Percentiles rank a stretch among this genome's conserved stretches.
Evolutionary conservation across 30 jellyfish, hydroid and myxozoan species (phyloP).

Genomic region (Chrysaora quinquecirrha): DNA sequence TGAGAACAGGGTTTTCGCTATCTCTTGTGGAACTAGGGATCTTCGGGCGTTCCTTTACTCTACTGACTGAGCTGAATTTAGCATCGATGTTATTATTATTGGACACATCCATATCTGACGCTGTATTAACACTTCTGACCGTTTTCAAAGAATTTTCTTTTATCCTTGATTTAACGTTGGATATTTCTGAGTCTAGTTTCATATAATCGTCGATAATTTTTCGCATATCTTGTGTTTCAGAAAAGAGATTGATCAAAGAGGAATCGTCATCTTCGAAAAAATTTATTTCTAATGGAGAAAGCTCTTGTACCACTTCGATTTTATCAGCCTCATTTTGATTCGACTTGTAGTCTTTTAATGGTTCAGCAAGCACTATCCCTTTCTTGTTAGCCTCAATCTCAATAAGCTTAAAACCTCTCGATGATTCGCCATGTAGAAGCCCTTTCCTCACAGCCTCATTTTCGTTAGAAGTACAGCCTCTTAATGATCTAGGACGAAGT

Average conservation of each 20-base stretch:
- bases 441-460: too few relatives aligned
- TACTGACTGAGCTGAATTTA: neutral
- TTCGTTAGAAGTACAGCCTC: too few relatives aligned
- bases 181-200: slow-evolving; percentile 25
- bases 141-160: neutral
- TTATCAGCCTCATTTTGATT: too few relatives aligned
- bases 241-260: neutral
- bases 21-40: neutral
- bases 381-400: too few relatives aligned
- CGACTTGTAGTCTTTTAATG: too few relatives aligned
- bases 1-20: neutral
- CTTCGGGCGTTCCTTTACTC: neutral
- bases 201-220: slow-evolving; percentile 3
- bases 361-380: too few relatives aligned
- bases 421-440: too few relatives aligned
- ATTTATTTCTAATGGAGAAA: neutral
- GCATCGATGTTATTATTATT: neutral
- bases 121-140: too few relatives aligned
- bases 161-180: slow-evolving; percentile 23
- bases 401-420: too few relatives aligned
- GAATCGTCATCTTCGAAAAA: slow-evolving; percentile 6
- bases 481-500: too few relatives aligned
- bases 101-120: neutral
- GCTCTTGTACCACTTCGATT: too few relatives aligned
- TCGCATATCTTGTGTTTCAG: slow-evolving; percentile 44